Percentiles rank a stretch among this genome's conserved stretches.
phyloP scores from a whole-genome alignment of 2,888 invertebrate genomes.

The Ferdinandea cuprea region DNA sequence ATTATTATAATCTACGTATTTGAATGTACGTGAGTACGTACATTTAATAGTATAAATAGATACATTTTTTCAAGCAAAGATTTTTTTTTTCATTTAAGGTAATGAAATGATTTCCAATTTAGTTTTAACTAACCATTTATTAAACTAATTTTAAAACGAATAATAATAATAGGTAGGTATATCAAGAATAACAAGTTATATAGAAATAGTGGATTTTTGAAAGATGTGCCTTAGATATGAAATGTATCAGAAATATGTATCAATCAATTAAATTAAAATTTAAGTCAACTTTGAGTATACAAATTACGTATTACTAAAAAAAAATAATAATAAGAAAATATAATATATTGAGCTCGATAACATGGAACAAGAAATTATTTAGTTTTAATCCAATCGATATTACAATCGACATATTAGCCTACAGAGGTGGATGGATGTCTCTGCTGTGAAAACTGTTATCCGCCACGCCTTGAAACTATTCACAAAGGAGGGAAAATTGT shows the following conservation, averaged over 20 bases:
- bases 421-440: slow-evolving; percentile 46
- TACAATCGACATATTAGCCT: slow-evolving; percentile 6
- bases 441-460: slow-evolving; percentile 34
- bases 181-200: slow-evolving; percentile 25
- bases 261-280: not conserved
- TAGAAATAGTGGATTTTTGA: not conserved
- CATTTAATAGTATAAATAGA: slow-evolving; percentile 33
- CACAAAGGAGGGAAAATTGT: slow-evolving; percentile 36
- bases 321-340: not conserved
- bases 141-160: not conserved
- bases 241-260: slow-evolving; percentile 36
- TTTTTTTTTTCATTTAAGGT: not conserved
- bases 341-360: slow-evolving; percentile 13
- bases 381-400: not conserved
- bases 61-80: slow-evolving; percentile 39
- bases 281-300: not conserved
- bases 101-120: slow-evolving; percentile 19
- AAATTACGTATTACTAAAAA: not conserved
- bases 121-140: slow-evolving; percentile 8
- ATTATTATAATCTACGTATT: slow-evolving; percentile 1
- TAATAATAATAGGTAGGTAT: not conserved
- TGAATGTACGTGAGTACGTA: slow-evolving; percentile 32
- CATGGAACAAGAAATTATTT: slow-evolving; percentile 25
- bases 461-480: slow-evolving; percentile 43
- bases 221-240: slow-evolving; percentile 33